These are phyloP conservation scores for Ephialtes manifestator DNA, from an alignment of 2,888 invertebrate genomes.

Conservation along the genomic window DNA sequence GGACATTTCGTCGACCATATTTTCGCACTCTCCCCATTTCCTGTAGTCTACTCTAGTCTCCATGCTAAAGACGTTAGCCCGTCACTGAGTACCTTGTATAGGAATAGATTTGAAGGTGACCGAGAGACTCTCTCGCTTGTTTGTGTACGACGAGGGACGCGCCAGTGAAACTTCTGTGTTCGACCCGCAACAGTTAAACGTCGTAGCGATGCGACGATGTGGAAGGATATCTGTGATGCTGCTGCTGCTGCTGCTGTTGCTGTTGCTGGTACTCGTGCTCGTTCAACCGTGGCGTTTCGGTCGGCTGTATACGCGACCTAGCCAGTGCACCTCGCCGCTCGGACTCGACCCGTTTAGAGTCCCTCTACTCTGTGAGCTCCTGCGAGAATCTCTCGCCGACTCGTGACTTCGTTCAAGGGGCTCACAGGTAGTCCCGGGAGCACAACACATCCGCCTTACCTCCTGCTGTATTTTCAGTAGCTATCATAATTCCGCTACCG, in stretches of 20 bases:
- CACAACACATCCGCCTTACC: constrained; percentile 57
- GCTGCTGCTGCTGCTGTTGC: constrained; percentile 28
- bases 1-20: too few species aligned
- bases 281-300: constrained; percentile 51
- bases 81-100: constrained; percentile 52
- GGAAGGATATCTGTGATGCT: constrained; percentile 48
- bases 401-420: constrained; percentile 55
- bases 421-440: constrained; percentile 54
- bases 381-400: constrained; percentile 23
- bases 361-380: constrained; percentile 40
- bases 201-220: constrained; percentile 50
- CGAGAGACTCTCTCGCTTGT: constrained; percentile 27
- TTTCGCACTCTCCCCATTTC: too few species aligned
- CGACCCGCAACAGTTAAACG: constrained; percentile 25
- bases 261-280: constrained; percentile 31
- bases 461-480: constrained; percentile 62
- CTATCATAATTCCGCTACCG: constrained; percentile 51
- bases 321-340: constrained; percentile 38
- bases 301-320: constrained; percentile 40
- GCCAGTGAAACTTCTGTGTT: constrained; percentile 26
- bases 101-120: constrained; percentile 35
- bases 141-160: constrained; percentile 25
- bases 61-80: constrained; percentile 38
- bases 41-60: too few species aligned
- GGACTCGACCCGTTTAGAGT: constrained; percentile 37